A percentile compares a stretch with the other conserved stretches of the same genome.
These are phyloP conservation scores for Belgica antarctica DNA, from an alignment of 2,888 invertebrate species.

Conservation along the genomic window DNA sequence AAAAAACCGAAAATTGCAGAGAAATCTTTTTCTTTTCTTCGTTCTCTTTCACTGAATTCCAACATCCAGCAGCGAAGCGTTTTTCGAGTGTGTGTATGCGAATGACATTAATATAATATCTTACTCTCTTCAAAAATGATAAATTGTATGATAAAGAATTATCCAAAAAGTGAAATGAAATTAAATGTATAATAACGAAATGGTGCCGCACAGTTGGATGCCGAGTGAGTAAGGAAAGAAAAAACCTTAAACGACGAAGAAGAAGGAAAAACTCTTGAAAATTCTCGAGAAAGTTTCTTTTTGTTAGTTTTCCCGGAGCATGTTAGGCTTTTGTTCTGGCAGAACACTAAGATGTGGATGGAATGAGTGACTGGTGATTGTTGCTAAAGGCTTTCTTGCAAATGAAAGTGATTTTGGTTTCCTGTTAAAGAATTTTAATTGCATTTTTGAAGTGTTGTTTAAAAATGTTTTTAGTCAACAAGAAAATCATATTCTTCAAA, in stretches of 20 bases:
- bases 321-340: not conserved
- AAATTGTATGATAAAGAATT: conserved; percentile 39
- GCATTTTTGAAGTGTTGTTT: no score
- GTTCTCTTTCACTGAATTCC: conserved; percentile 1
- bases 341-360: conserved; percentile 25
- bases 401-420: no score
- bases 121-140: conserved; percentile 30
- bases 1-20: not conserved
- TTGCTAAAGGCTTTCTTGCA: no score
- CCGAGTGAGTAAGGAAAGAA: not conserved
- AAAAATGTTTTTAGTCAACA: no score
- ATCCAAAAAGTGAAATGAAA: conserved; percentile 25
- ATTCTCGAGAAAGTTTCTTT: not conserved
- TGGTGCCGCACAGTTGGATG: conserved; percentile 16
- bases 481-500: no score
- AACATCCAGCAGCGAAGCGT: conserved; percentile 23
- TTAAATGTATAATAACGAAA: conserved; percentile 23
- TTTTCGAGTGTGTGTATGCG: conserved; percentile 35
- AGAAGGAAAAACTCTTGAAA: not conserved
- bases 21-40: conserved; percentile 38
- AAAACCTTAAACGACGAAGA: no score
- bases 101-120: conserved; percentile 42
- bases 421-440: no score
- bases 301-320: not conserved
- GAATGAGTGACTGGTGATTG: no score